Evolutionary conservation across 1,140 invertebrate species (phyloP), one percentile per base, ranked within the genome.

Genomic region (Diploscapter pachys): DNA sequence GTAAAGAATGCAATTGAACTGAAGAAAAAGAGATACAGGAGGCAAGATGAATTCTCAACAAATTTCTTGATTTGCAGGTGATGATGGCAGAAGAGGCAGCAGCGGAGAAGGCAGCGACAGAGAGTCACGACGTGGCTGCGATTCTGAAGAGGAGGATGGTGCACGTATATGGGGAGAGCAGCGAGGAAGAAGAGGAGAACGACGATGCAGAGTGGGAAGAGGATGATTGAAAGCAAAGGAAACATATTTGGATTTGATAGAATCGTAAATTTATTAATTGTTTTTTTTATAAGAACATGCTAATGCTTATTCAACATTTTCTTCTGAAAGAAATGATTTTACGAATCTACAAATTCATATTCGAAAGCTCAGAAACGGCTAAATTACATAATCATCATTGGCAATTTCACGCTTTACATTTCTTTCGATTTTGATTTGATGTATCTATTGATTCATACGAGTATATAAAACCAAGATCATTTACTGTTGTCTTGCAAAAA

Each of bases 81-180:
- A 76, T 81, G 61, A 50, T 75, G 59, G 72, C 84, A 63, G 82
- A 81, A 66, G 81, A 82, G 63, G 69, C 71, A 57, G 78, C 63
- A 52, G 74, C 81, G 52, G 78, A 80, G 9, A 64, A 73, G 4
- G 73, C 73, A 9, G 79, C 80, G 4, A 57, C 56, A 9, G 81
- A 81, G 31, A 52, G 59, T 48, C 81, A 83, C 49, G 79, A 83
- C 55, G 82, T 83, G 52, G 82, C 81, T 3, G 82, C 83, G 4
- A 85, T 83, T 76, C 72, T 83, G 56, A 68, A 75, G 13, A 63
- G 76, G 54, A 52, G 82, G 72, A 83, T 83, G 83, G 80, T 83
- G 61, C 82, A 83, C 73, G 81, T 83, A 6, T 48, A 80, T 49
- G 81, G 81, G 11, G 55, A 61, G 50, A 74, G 65, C 52, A 73